Base-by-base conservation (phyloP, 2,888 invertebrate species). In the Lordiphosa fenestrarum region DNA sequence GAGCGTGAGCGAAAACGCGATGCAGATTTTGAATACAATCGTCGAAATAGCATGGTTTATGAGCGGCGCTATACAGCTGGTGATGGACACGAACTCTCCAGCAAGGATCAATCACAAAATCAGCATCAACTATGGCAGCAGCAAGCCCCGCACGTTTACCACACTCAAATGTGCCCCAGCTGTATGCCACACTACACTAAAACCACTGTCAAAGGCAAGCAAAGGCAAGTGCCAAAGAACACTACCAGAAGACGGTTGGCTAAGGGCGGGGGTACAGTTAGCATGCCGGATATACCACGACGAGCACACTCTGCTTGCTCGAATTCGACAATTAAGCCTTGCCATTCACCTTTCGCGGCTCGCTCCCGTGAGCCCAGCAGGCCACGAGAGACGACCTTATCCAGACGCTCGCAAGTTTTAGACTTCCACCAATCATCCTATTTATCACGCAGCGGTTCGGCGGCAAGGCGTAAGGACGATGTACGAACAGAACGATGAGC, bases 121-220 rank as follows among this genome's bases (percentile, higher is more conserved):
- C 85, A 84, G 21, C 72, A 75, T 42, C 58, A 59, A 25, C 33
- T 66, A 9, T 33, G 15, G 6, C 54, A 65, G 12, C 70, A 67
- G 12, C 67, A 65, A 3, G 12, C 23, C 6, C 57, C 21, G 6
- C 21, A 13, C 36, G 7, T 6, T 4, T 39, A 33, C 12, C 30
- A 15, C 5, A 15, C 42, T 2, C 2, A 44, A 19, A 5, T 38
- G 2, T 62, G 69, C 12, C 44, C 37, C 2, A 40, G 40, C 7
- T 49, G 30, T 12, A 7, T 9, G 2, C n/a, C 39, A n/a, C 39
- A 19, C 4, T 4, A 47, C 6, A 1, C 30, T 30, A 4, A 19
- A 3, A 4, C 19, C 19, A 19, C 19, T 0, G 19, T 1, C n/a
- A 13, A n/a, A 40, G 6, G 13, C 10, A 9, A 44, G 3, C 10